Percentiles rank a stretch among this genome's conserved stretches.
phyloP scores from a whole-genome alignment of 2,797 vertebrate species.

The Gobionotothen gibberifrons region DNA sequence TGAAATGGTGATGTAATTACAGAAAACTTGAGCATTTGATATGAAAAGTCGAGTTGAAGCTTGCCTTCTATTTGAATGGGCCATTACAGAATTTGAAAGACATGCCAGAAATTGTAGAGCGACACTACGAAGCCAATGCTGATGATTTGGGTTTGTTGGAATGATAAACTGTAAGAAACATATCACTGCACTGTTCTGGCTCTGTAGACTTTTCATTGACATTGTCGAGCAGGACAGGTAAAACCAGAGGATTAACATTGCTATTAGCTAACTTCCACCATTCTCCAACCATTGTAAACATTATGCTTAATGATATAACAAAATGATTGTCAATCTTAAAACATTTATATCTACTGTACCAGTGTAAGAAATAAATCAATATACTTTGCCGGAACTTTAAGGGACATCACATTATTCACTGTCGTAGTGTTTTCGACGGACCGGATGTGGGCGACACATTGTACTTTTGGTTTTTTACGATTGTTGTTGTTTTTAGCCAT shows the following conservation, averaged over 20 bases:
- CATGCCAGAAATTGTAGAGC: slow-evolving; percentile 18
- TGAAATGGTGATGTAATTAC: slow-evolving; percentile 12
- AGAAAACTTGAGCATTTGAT: slow-evolving; percentile 7
- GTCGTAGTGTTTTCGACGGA: no score
- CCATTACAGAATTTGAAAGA: slow-evolving; percentile 23
- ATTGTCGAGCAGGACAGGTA: slow-evolving; percentile 27
- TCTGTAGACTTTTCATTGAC: slow-evolving; percentile 29
- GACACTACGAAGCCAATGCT: slow-evolving; percentile 18
- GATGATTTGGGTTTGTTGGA: slow-evolving; percentile 33
- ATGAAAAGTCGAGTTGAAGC: slow-evolving; percentile 1
- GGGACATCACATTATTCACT: no score
- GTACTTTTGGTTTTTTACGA: no score
- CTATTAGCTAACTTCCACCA: slow-evolving; percentile 23
- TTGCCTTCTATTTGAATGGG: slow-evolving; percentile 26
- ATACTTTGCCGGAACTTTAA: no score
- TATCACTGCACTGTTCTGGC: slow-evolving; percentile 13
- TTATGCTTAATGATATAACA: slow-evolving; percentile 14
- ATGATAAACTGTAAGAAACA: slow-evolving; percentile 33
- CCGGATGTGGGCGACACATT: no score
- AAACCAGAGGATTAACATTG: slow-evolving; percentile 33
- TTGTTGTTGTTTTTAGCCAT: no score
- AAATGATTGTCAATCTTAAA: slow-evolving; percentile 15
- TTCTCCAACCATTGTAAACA: slow-evolving; percentile 17
- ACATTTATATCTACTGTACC: slow-evolving; percentile 16
- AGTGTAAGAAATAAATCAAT: not conserved